phyloP scores from a whole-genome alignment of 1,140 invertebrate species.

The Notospermus geniculatus region DNA sequence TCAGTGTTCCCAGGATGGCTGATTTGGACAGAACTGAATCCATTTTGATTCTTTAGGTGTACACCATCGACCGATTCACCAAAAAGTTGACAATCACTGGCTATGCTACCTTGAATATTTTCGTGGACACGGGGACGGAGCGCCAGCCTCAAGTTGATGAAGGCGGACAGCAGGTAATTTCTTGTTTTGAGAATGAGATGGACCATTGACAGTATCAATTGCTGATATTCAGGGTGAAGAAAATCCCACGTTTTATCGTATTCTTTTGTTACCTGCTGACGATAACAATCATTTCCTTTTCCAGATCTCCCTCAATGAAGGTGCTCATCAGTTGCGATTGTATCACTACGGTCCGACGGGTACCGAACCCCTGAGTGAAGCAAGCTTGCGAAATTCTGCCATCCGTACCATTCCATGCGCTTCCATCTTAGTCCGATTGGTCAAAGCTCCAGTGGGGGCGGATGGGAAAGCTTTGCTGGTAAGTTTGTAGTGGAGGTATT shows the following conservation, averaged over 20 bases:
- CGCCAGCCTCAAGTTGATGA: constrained; percentile 45
- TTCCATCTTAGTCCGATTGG: constrained; percentile 43
- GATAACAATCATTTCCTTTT: constrained; percentile 1
- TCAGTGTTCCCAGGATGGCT: no score
- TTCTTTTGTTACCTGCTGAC: background rate
- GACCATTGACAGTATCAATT: background rate
- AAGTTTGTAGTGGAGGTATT: constrained; percentile 1
- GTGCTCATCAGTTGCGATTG: constrained; percentile 49
- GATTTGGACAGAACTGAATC: no score
- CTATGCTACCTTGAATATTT: constrained; percentile 50
- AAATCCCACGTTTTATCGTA: background rate
- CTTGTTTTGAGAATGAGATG: no score
- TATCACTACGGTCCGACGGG: constrained; percentile 47
- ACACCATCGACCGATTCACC: constrained; percentile 46
- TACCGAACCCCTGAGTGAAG: constrained; percentile 42
- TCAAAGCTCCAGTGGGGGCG: constrained; percentile 40
- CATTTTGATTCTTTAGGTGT: constrained; percentile 32
- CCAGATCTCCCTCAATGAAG: constrained; percentile 52
- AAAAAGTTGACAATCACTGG: constrained; percentile 47
- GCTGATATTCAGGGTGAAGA: background rate
- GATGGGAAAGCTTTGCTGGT: constrained; percentile 47
- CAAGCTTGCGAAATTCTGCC: constrained; percentile 34
- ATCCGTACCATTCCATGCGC: constrained; percentile 46
- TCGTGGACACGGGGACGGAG: constrained; percentile 51
- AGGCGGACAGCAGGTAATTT: constrained; percentile 36